A percentile compares a stretch with the other conserved stretches of the same genome.
Conservation (phyloP, 2,113 vertebrate species). For the Lophura nycthemera region DNA sequence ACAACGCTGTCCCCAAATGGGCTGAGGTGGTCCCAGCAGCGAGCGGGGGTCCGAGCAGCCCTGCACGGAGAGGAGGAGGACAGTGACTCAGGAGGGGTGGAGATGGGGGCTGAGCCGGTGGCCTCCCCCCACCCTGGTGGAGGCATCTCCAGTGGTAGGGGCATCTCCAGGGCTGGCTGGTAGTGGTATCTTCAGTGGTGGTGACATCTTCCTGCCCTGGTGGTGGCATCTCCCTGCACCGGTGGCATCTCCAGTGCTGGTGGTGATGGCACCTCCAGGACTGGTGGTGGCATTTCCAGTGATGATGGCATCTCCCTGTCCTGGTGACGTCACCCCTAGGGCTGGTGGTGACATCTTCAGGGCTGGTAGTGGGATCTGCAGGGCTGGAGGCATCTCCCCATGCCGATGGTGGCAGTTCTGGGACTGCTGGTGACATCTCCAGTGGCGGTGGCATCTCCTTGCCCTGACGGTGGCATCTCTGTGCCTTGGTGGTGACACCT, state of each 20-base stretch:
- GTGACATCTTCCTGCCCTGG: not conserved
- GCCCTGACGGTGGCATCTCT: too few species aligned
- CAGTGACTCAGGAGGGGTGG: not conserved
- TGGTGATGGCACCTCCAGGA: not conserved
- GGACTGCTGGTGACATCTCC: too few species aligned
- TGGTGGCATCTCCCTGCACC: too few species aligned
- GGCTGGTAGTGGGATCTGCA: too few species aligned
- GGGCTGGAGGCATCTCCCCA: too few species aligned
- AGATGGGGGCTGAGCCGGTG: not conserved
- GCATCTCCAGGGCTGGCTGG: not conserved
- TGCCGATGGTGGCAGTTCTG: too few species aligned
- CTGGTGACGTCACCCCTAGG: not conserved
- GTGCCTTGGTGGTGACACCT: too few species aligned
- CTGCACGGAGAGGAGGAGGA: not conserved
- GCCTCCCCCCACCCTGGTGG: not conserved
- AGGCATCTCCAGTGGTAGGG: not conserved
- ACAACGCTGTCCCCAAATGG: not conserved
- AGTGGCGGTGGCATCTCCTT: too few species aligned
- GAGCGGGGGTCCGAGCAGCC: not conserved
- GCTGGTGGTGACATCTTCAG: not conserved
- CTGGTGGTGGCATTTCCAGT: not conserved
- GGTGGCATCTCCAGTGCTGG: not conserved
- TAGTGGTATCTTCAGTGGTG: too few species aligned
- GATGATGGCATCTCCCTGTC: not conserved
- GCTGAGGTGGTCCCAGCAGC: not conserved